Evolutionary conservation across 2,888 invertebrate species (phyloP).

Genomic region (Sceliomorpha sp.): DNA sequence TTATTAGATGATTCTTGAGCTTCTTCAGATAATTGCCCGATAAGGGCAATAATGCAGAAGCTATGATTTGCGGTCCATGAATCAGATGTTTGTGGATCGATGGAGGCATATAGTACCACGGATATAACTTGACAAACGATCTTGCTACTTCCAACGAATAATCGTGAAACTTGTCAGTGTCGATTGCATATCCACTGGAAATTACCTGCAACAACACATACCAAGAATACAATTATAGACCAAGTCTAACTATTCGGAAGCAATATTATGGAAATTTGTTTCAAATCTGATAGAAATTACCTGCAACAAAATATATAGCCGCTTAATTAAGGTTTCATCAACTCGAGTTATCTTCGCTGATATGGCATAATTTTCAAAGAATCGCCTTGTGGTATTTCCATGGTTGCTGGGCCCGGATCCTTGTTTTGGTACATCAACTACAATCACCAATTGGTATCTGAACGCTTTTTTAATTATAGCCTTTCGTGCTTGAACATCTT

Average conservation of each 20-base stretch:
- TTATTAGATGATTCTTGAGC: too few species aligned
- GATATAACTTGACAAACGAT: constrained; percentile 4
- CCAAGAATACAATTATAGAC: constrained; percentile 6
- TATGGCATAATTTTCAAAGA: constrained; percentile 31
- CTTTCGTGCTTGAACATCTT: constrained; percentile 1
- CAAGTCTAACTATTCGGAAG: constrained; percentile 7
- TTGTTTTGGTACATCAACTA: constrained; percentile 8
- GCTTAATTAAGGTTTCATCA: constrained; percentile 34
- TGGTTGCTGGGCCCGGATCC: constrained; percentile 9
- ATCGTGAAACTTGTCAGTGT: constrained; percentile 12
- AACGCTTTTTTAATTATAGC: constrained; percentile 4
- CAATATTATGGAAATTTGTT: constrained; percentile 10
- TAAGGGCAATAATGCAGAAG: too few species aligned
- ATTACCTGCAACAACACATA: constrained; percentile 10
- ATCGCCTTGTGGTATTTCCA: constrained; percentile 40
- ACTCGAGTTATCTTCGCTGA: constrained; percentile 28
- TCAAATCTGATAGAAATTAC: constrained; percentile 4
- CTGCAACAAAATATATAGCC: constrained; percentile 39
- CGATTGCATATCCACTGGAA: constrained; percentile 7
- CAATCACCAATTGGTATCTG: constrained; percentile 7
- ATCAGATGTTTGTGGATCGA: too few species aligned
- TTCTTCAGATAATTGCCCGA: constrained; percentile 6
- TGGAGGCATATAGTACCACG: too few species aligned
- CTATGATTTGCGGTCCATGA: neutral
- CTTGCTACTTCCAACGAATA: constrained; percentile 6